Evolutionary conservation across 2,113 vertebrate species (phyloP), one percentile per base, ranked within the genome.

Genomic region (Pholis gunnellus): DNA sequence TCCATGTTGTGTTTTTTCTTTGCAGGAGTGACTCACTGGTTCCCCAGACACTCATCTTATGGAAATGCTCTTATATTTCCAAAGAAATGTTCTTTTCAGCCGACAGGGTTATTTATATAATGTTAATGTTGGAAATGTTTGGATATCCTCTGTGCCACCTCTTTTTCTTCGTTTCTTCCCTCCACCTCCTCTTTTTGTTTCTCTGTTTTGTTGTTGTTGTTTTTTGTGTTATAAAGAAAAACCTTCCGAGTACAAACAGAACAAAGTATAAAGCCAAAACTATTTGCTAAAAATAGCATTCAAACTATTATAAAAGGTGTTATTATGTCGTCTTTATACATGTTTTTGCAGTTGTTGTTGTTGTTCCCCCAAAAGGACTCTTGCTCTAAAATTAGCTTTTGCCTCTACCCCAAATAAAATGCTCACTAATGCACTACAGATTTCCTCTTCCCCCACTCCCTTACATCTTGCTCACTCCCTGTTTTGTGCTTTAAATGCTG

Each of bases 351-450:
- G 44, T 36, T 72, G 52, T 72, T 67, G 59, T 79, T 80, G 70
- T 87, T 87, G 27, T 54, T 80, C 27, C 54, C 36, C 27, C n/a
- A 2, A 20, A 20, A 2, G 27, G 22, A 57, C 54, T 57, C 44
- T 78, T 70, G 36, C 38, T 83, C 89, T 87, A 92, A 87, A 76
- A 87, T 89, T 88, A 91, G 71, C 61, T 64, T 79, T 67, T 46
- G 38, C 8, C 50, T 80, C 60, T n/a, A n/a, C 31, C 79, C 67
- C 20, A 40, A 81, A 78, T 72, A 48, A 78, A 83, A 87, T 20
- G 2, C 8, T 56, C 72, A 8, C 67, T 93, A 92, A 93, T 85
- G 44, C 31, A 75, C 52, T 69, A 18, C 93, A 93, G 86, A 86
- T 91, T 89, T 90, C 76, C 82, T 78, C 46, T 82, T 76, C 64